These are phyloP conservation scores for Heliconius hortense DNA, from an alignment of 2,888 invertebrate genomes.

Conservation along the genomic window DNA sequence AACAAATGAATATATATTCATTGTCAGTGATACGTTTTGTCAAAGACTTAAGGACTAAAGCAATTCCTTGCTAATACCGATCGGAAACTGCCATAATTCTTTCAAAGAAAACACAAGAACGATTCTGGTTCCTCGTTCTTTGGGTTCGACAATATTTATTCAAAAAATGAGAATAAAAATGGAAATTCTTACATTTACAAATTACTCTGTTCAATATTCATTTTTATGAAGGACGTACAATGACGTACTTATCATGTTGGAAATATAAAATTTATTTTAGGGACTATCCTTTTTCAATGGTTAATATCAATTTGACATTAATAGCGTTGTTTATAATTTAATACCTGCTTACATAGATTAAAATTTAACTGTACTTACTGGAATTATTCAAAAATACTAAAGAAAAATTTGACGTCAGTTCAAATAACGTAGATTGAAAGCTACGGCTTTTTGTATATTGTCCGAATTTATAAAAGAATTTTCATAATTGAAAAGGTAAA, in stretches of 20 bases:
- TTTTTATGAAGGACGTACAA: not conserved
- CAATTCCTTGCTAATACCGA: slow-evolving; percentile 8
- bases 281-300: not conserved
- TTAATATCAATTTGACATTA: not conserved
- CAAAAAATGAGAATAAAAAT: not conserved
- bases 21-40: not conserved
- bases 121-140: not conserved
- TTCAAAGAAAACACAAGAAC: slow-evolving; percentile 8
- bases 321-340: not conserved
- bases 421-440: not conserved
- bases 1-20: not conserved
- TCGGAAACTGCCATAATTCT: not conserved
- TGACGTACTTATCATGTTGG: slow-evolving; percentile 8
- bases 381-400: not conserved
- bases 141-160: not conserved
- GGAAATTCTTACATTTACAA: slow-evolving; percentile 9
- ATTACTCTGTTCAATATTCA: slow-evolving; percentile 10
- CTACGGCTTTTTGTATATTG: not conserved
- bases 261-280: not conserved
- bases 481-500: not conserved
- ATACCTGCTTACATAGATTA: not conserved
- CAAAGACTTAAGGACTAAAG: slow-evolving; percentile 3
- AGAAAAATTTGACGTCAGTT: not conserved
- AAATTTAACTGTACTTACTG: not conserved
- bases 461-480: not conserved